A percentile compares a stretch with the other conserved stretches of the same genome.
phyloP scores from a whole-genome alignment of 2,113 vertebrate genomes.

The Perognathus longimembris region DNA sequence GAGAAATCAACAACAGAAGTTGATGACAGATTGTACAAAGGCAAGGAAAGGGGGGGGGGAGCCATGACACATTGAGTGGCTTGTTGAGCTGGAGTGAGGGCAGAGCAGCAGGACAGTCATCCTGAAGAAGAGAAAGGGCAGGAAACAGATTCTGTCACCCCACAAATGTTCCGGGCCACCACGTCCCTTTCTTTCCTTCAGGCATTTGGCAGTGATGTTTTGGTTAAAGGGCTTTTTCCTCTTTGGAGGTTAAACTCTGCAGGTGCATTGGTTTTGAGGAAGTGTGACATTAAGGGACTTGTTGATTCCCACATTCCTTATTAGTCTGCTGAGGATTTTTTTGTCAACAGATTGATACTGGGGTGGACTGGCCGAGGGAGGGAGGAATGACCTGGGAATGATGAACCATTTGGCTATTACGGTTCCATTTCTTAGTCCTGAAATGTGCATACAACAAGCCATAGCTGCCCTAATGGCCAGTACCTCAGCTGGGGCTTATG shows the following conservation, averaged over 20 bases:
- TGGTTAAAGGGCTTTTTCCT: neutral
- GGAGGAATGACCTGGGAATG: neutral
- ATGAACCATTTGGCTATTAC: neutral
- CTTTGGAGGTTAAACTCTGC: neutral
- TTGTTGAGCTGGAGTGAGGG: neutral
- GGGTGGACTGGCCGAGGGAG: neutral
- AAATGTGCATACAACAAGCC: neutral
- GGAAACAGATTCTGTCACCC: neutral
- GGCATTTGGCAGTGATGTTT: neutral
- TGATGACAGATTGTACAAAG: constrained; percentile 55
- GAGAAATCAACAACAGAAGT: constrained; percentile 48
- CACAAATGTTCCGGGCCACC: rapidly evolving
- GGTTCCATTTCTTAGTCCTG: constrained; percentile 35
- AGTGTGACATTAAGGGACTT: neutral
- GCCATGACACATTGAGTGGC: too few relatives aligned
- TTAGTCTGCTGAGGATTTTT: neutral
- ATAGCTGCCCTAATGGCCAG: neutral
- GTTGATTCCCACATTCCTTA: neutral
- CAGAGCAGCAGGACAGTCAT: neutral
- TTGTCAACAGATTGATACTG: neutral
- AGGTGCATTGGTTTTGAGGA: neutral
- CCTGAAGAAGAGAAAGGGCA: neutral
- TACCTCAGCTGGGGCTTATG: neutral
- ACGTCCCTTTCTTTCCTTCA: neutral
- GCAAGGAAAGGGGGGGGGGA: neutral